These are phyloP conservation scores for Eudemis profundana DNA, from an alignment of 2,888 invertebrate species.

Conservation along the genomic window DNA sequence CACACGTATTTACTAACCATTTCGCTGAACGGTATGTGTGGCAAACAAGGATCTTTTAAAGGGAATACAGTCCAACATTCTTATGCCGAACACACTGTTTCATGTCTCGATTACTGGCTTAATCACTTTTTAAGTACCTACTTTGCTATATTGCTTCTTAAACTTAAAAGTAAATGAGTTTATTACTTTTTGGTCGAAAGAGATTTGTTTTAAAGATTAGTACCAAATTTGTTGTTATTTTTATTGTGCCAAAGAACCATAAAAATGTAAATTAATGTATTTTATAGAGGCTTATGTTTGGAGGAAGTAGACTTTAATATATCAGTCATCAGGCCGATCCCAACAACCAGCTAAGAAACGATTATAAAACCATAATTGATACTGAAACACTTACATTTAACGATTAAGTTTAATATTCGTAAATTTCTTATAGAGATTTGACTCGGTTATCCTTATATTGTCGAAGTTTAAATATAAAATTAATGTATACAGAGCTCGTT, in stretches of 20 bases:
- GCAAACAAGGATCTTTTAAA: slow-evolving; percentile 2
- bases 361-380: slow-evolving; percentile 16
- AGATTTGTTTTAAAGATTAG: too few species aligned
- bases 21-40: slow-evolving; percentile 29
- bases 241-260: background rate
- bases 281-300: background rate
- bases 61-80: background rate
- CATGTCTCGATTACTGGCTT: too few species aligned
- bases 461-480: too few species aligned
- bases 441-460: too few species aligned
- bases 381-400: background rate
- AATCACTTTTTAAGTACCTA: too few species aligned
- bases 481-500: too few species aligned
- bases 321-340: slow-evolving; percentile 5
- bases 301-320: background rate
- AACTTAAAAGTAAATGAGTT: too few species aligned
- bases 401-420: slow-evolving; percentile 8
- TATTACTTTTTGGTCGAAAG: too few species aligned
- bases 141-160: too few species aligned
- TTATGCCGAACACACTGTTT: too few species aligned
- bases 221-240: background rate
- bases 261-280: background rate
- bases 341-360: background rate
- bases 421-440: background rate
- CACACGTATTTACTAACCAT: slow-evolving; percentile 35